These are phyloP conservation scores for Anagyrus pseudococci DNA, from an alignment of 2,888 invertebrate species.

Conservation along the genomic window DNA sequence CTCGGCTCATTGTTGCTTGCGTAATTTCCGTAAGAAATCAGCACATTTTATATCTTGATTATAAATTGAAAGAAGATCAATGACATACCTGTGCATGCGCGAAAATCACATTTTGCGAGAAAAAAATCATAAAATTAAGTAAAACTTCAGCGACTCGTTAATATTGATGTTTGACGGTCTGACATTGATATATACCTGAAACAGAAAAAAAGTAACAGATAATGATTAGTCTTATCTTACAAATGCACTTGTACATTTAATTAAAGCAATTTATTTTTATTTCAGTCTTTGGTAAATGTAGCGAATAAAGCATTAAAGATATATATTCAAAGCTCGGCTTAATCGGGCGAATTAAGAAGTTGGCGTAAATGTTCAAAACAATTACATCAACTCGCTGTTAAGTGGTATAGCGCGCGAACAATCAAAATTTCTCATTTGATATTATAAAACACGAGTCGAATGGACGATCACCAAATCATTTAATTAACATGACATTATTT, in stretches of 20 bases:
- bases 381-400: not conserved
- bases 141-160: not conserved
- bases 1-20: too few species aligned
- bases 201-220: constrained; percentile 18
- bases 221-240: too few species aligned
- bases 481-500: too few species aligned
- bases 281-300: too few species aligned
- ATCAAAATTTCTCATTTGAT: not conserved
- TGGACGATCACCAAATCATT: too few species aligned
- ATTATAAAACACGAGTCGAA: too few species aligned
- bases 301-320: not conserved
- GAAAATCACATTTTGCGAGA: too few species aligned
- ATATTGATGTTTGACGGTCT: not conserved
- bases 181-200: constrained; percentile 22
- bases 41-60: not conserved
- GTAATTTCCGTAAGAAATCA: too few species aligned
- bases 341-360: too few species aligned
- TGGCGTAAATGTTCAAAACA: too few species aligned
- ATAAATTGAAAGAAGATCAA: not conserved
- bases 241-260: too few species aligned
- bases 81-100: not conserved
- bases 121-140: not conserved
- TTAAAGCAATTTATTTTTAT: too few species aligned
- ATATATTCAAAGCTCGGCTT: not conserved
- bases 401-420: not conserved